These are phyloP conservation scores for Cantharis lateralis DNA, from an alignment of 2,888 invertebrate species.

Conservation along the genomic window DNA sequence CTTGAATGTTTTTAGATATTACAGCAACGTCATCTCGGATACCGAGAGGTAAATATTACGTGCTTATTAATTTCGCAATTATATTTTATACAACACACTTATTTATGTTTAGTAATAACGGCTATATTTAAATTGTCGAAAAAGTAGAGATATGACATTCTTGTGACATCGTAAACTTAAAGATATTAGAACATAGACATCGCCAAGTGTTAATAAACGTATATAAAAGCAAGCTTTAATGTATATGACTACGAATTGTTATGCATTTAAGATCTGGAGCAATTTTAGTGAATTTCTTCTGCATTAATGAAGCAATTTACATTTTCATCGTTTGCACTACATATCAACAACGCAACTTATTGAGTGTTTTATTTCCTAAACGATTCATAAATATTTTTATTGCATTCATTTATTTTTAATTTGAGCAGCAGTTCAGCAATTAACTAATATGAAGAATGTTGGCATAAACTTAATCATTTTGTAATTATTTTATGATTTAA, in stretches of 20 bases:
- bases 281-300: slow-evolving; percentile 36
- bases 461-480: background rate
- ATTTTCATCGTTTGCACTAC: slow-evolving; percentile 46
- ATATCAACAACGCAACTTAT: slow-evolving; percentile 17
- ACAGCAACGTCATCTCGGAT: background rate
- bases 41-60: background rate
- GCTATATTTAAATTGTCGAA: slow-evolving; percentile 51
- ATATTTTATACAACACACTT: background rate
- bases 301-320: slow-evolving; percentile 55
- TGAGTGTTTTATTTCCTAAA: slow-evolving; percentile 20
- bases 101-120: slow-evolving; percentile 46
- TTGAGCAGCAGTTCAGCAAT: background rate
- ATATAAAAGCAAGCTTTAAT: slow-evolving; percentile 36
- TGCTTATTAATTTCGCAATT: background rate
- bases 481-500: background rate
- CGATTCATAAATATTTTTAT: slow-evolving; percentile 3
- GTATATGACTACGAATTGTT: slow-evolving; percentile 31
- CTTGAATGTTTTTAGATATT: background rate
- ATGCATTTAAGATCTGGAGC: slow-evolving; percentile 35
- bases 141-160: slow-evolving; percentile 56
- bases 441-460: background rate
- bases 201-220: slow-evolving; percentile 49
- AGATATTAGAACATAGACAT: slow-evolving; percentile 51
- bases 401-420: background rate
- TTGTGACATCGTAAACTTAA: slow-evolving; percentile 54